Percentiles rank a stretch among this genome's conserved stretches.
These are phyloP conservation scores for Chlorodrepanis virens DNA, from an alignment of 2,113 vertebrate genomes.

Conservation along the genomic window DNA sequence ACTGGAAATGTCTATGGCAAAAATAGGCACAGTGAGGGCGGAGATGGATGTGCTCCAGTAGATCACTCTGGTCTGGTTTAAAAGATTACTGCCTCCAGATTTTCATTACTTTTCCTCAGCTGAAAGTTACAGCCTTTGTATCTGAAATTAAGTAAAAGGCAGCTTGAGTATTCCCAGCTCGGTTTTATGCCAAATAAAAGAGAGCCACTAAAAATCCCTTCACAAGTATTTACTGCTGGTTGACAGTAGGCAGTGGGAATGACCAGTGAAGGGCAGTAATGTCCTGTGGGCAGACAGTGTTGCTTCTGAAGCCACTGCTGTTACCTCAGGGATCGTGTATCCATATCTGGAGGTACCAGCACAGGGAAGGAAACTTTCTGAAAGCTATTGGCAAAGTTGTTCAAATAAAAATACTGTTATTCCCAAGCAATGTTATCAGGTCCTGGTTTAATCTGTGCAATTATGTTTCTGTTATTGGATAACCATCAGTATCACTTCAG, in stretches of 20 bases:
- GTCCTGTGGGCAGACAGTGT: neutral
- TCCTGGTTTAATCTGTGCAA: neutral
- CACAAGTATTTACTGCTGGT: neutral
- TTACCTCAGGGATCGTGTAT: accelerated
- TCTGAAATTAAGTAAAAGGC: neutral
- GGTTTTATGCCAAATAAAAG: slow-evolving; percentile 10
- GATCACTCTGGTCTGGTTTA: neutral
- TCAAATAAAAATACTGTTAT: neutral
- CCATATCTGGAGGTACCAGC: neutral
- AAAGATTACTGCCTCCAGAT: neutral
- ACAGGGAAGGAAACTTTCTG: neutral
- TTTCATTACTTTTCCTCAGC: neutral
- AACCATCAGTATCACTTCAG: neutral
- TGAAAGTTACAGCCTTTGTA: neutral
- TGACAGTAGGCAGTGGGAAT: neutral
- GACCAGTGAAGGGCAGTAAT: neutral
- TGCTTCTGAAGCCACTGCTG: neutral
- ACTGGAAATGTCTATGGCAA: slow-evolving; percentile 24
- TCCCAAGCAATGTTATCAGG: neutral
- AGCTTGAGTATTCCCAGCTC: neutral
- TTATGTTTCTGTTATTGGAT: neutral
- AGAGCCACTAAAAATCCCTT: neutral
- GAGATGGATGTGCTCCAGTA: neutral
- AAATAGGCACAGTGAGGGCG: neutral
- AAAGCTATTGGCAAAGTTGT: neutral